Evolutionary conservation across 2,888 invertebrate species (phyloP), one percentile per base, ranked within the genome.

Genomic region (Drosophila meridionalis): DNA sequence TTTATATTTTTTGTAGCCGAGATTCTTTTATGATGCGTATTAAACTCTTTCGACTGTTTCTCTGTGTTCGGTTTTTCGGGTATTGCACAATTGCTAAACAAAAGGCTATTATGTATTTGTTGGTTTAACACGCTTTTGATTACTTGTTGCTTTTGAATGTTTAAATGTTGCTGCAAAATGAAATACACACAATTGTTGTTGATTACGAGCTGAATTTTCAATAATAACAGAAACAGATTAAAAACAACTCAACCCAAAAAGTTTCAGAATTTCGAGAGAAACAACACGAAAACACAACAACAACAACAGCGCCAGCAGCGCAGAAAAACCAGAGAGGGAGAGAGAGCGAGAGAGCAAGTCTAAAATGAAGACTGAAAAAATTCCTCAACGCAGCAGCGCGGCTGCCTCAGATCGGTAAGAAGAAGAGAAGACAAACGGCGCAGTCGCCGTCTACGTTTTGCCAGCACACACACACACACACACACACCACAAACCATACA

Each of bases 221-320:
- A 67, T 55, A 66, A 69, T 61, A 73, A 80, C 73, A 64, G 83
- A 80, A 82, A 75, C 77, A 62, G 71, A 85, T 74, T 80, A 74
- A 85, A 87, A 89, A 83, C 89, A 87, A 89, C 87, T 87, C 87
- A 89, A 80, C 87, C 87, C 87, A 87, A 87, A 88, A 74, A 62
- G 55, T 60, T 79, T 84, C 62, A 72, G 56, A 38, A 28, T 43
- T 57, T 43, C 12, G 59, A 72, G 53, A 78, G 64, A 76, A 70
- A 66, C 64, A 69, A 65, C 69, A 66, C 66, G 63, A 74, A 75
- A 78, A 69, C 56, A 68, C 59, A 76, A 70, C 72, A 80, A 68
- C 60, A 78, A 72, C 72, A 80, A 72, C 55, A 73, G 56, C 65
- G 65, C 40, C 40, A 55, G 62, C 45, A 76, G 38, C 71, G 28